Percentiles rank a stretch among this genome's conserved stretches.
Conservation (phyloP, 2,888 invertebrate species). For the Caenorhabditis sp. region DNA sequence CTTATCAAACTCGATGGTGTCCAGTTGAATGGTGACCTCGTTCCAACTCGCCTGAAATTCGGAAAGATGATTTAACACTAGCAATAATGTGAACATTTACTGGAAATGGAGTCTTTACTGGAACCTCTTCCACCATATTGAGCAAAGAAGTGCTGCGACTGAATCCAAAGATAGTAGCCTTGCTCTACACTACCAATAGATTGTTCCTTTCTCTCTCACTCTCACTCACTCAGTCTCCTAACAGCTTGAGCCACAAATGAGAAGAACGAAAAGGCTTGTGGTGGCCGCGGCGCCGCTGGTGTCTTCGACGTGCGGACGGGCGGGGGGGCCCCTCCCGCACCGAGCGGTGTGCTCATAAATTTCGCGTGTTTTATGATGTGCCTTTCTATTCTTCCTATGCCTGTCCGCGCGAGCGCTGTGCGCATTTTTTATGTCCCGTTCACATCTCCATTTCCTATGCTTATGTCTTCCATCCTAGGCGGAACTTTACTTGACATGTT, state of each 20-base stretch:
- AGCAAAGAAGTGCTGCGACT: no score
- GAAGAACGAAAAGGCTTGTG: slow-evolving; percentile 36
- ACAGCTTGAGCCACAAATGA: slow-evolving; percentile 45
- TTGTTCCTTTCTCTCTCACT: neutral
- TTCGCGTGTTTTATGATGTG: slow-evolving; percentile 61
- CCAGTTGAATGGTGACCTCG: slow-evolving; percentile 76
- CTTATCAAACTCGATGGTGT: slow-evolving; percentile 73
- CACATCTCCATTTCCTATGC: slow-evolving; percentile 8
- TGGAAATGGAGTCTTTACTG: neutral
- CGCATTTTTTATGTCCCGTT: slow-evolving; percentile 12
- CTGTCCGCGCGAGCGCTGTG: slow-evolving; percentile 31
- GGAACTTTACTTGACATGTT: neutral
- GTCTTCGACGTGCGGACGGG: slow-evolving; percentile 23
- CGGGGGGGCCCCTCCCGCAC: slow-evolving; percentile 17
- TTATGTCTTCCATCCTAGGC: neutral
- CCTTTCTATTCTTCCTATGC: slow-evolving; percentile 45
- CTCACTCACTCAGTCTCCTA: neutral
- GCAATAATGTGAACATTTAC: neutral
- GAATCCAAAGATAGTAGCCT: no score
- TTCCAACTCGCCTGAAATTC: slow-evolving; percentile 74
- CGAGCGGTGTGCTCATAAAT: slow-evolving; percentile 57
- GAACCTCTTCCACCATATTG: no score
- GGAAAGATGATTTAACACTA: no score
- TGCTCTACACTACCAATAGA: neutral
- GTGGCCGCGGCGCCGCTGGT: slow-evolving; percentile 5